Evolutionary conservation across 2,888 invertebrate genomes (phyloP), one percentile per base, ranked within the genome.

Genomic region (Xanthorhoe spadicearia): DNA sequence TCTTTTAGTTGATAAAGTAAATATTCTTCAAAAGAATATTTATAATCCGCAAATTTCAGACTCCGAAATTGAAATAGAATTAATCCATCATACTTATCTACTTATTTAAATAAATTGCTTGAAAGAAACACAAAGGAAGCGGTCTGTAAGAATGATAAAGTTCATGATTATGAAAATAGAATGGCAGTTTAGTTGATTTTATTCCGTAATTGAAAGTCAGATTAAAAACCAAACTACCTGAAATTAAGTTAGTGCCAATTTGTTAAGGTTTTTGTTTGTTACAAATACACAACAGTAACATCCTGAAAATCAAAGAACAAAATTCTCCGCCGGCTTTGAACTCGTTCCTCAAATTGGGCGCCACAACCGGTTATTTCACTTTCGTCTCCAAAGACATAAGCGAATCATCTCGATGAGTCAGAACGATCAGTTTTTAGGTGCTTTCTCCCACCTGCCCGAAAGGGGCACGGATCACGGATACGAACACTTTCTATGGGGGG

Each of bases 371-470:
- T 87, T 83, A 64, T 83, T 82, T 88, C 89, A 91, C 91, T 91
- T 91, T 91, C 90, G 69, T 73, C 76, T 72, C 35, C 74, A 76
- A 77, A 74, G 81, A 43, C 9, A 23, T 77, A 73, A 80, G 70
- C 82, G 82, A 83, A 85, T 86, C 86, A 87, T 88, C 86, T 81
- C 77, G 76, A 84, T 92, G 91, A 91, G 82, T 91, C 91, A 88
- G 83, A 89, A 81, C 80, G 80, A 83, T 87, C 80, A 82, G 81
- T 87, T 89, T 90, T 91, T 87, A 80, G 88, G 87, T 92, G 91
- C 92, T 92, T 92, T 92, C 92, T 90, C 91, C 88, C 89, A 88
- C 91, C 90, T 92, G 91, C 82, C 86, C 85, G 85, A 86, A 89
- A 88, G 86, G 86, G 85, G 88, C 88, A 88, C 89, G 87, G 84